Conservation (phyloP, 2,113 vertebrate genomes). For the Marmota monax region DNA sequence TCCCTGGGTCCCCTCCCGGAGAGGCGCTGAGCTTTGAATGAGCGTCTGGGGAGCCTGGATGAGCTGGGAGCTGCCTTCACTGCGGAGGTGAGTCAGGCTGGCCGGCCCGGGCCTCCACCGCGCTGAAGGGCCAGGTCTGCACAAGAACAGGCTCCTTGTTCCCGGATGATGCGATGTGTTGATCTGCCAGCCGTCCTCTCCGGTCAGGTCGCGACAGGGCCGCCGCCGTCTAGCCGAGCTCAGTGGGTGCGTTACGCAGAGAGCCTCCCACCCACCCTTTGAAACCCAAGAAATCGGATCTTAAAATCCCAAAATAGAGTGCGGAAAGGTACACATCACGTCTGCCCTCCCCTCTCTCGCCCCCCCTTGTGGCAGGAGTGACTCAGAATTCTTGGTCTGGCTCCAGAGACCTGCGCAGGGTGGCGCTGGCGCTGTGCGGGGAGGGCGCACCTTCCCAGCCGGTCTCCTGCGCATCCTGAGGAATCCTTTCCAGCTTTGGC, state of each 20-base stretch:
- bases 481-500: neutral
- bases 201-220: slow-evolving; percentile 81
- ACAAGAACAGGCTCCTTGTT: slow-evolving; percentile 88
- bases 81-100: slow-evolving; percentile 69
- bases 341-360: slow-evolving; percentile 85
- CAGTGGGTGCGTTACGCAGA: slow-evolving; percentile 75
- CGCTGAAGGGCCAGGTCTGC: slow-evolving; percentile 56
- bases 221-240: slow-evolving; percentile 83
- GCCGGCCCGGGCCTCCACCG: slow-evolving; percentile 67
- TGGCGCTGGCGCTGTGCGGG: neutral
- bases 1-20: fast-evolving
- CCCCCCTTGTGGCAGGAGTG: slow-evolving; percentile 87
- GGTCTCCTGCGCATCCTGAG: too few species aligned
- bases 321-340: slow-evolving; percentile 90
- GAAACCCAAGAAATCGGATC: slow-evolving; percentile 88
- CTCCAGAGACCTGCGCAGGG: slow-evolving; percentile 84
- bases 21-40: slow-evolving; percentile 28
- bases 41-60: slow-evolving; percentile 55
- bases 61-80: slow-evolving; percentile 15
- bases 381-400: slow-evolving; percentile 89
- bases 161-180: slow-evolving; percentile 84
- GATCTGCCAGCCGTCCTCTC: slow-evolving; percentile 82
- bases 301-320: slow-evolving; percentile 90
- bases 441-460: too few species aligned
- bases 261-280: slow-evolving; percentile 81